Evolutionary conservation across 1,140 invertebrate genomes (phyloP), one percentile per base, ranked within the genome.

Genomic region (Lasioglossum baleicum): DNA sequence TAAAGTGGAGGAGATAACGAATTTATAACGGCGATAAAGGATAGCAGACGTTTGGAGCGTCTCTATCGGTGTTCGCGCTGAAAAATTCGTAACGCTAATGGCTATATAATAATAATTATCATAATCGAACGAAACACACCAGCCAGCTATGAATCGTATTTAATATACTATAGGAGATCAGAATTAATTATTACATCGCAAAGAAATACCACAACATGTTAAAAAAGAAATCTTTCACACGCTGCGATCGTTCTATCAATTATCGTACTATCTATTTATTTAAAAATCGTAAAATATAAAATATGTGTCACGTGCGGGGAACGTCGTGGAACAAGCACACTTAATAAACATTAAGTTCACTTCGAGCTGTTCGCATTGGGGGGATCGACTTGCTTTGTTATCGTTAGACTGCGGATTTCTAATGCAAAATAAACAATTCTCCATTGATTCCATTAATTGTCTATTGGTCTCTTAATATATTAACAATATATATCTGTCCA

Each of bases 131-230:
- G 35, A 35, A 63, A 63, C 20, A 10, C 17, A 58, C 5, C n/a
- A 0, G 7, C 11, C 51, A 44, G 58, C 13, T 42, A 10, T 73
- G 40, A 63, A 66, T 74, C 17, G 64, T 74, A 6, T 66, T n/a
- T 51, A 22, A 4, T 79, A 65, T 73, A 73, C 17, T 22, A 26
- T 35, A 48, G 10, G 76, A 79, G 76, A 79, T 79, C 69, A 60
- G 8, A 26, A 26, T 58, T 66, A 65, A 56, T 26, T 31, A 1
- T 73, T 66, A 56, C 60, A 44, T 1, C 8, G 63, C 44, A 44
- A 64, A 71, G 20, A 64, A 20, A 40, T 5, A 42, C 26, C 26
- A 3, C 35, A 7, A 20, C 42, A n/a, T 44, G 44, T 4, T 53
- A 60, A 13, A 48, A 69, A 69, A 56, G 40, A 56, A 11, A 22